Evolutionary conservation across 2,797 vertebrate species (phyloP), one percentile per base, ranked within the genome.

Genomic region (Molossus molossus): DNA sequence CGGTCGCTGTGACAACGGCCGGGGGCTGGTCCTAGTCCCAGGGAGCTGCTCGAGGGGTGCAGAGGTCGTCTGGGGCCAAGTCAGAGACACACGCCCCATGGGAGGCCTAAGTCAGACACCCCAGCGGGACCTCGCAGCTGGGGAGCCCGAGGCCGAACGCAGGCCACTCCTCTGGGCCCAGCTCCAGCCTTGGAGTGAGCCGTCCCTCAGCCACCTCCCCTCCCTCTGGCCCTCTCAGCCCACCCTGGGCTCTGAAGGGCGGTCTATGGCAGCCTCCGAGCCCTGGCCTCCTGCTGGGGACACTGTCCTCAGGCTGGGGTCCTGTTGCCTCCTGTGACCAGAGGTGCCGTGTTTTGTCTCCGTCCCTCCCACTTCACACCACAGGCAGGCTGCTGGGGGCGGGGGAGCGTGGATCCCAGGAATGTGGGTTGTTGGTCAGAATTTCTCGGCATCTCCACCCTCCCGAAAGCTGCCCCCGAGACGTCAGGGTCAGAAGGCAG

Each of bases 1-100:
- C 4, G 2, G 85, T 95, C 93, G 64, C 85, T 92, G 45, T 67
- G 69, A 55, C 96, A 91, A 88, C 90, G 0, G 6, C 64, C 60
- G 60, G 14, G 67, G 81, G 81, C 37, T 76, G 64, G n/a, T 73
- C 87, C 87, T 70, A 25, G 67, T 75, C 87, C 48, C 29, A 62
- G 70, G 48, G 40, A 21, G 60, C 10, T 27, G 67, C 72, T 60
- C 87, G 75, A 84, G 85, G 64, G 17, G 62, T 45, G 5, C 29
- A 60, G 94, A 75, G 92, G 82, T 96, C 87, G 40, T 67, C 64
- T 53, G 57, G 48, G n/a, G 18, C 65, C 7, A 4, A 27, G 1
- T 81, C 60, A 77, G 62, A 82, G 27, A 77, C 14, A 10, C 0
- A 0, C 21, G 9, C 29, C 40, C 20, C 23, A 5, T 1, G 40